Evolutionary conservation across 2,888 invertebrate species (phyloP).

Genomic region (Caradrina clavipalpis): DNA sequence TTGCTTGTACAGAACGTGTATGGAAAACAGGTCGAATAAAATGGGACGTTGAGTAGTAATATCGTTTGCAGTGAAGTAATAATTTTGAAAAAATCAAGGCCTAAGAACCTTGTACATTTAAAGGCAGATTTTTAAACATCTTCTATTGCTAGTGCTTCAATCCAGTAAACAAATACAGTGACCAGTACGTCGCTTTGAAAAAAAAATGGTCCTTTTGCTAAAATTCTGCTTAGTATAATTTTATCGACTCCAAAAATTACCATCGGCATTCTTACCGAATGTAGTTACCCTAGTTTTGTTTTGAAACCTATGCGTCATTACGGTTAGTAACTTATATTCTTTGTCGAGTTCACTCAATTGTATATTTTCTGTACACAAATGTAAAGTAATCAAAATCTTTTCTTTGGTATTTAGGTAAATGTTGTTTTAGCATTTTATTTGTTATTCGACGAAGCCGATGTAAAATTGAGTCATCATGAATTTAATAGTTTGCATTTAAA

Average conservation of each 20-base stretch:
- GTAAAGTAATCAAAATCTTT: conserved; percentile 48
- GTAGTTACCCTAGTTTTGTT: conserved; percentile 26
- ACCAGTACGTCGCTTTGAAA: background rate
- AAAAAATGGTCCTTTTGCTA: conserved; percentile 4
- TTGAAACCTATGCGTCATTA: conserved; percentile 21
- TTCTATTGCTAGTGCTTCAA: too few species aligned
- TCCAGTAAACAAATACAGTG: too few species aligned
- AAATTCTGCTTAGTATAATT: background rate
- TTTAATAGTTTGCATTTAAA: conserved; percentile 9
- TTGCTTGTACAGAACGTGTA: conserved; percentile 38
- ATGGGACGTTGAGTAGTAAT: conserved; percentile 6
- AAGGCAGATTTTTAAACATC: background rate
- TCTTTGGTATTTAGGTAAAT: conserved; percentile 43
- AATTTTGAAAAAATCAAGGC: conserved; percentile 5
- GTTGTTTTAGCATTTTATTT: conserved; percentile 25
- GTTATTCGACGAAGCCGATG: conserved; percentile 12
- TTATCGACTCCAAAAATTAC: conserved; percentile 9
- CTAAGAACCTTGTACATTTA: background rate
- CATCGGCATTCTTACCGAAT: background rate
- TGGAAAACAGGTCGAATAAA: conserved; percentile 39
- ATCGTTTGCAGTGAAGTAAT: conserved; percentile 4
- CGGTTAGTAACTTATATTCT: conserved; percentile 14
- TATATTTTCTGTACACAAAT: conserved; percentile 16
- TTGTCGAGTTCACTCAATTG: conserved; percentile 23
- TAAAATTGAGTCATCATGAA: conserved; percentile 4